Percentiles rank a stretch among this genome's conserved stretches.
Evolutionary conservation across 2,888 invertebrate species (phyloP).

Genomic region (Merodon equestris): DNA sequence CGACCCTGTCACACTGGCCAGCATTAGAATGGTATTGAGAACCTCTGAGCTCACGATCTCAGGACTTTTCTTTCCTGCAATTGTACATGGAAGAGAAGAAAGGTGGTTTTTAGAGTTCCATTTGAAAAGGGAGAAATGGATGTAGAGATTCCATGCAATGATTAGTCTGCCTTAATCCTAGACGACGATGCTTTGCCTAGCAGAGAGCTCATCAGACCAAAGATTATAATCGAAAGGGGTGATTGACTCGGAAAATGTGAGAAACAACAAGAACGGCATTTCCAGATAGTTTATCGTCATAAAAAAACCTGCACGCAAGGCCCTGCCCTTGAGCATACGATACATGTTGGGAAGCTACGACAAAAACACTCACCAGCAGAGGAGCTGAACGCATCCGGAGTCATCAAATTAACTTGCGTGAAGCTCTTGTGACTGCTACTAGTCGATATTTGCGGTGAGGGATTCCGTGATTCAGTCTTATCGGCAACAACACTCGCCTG

Average conservation of each 20-base stretch:
- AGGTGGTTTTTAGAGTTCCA: too few species aligned
- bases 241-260: too few species aligned
- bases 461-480: slow-evolving; percentile 71
- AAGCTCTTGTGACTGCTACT: slow-evolving; percentile 71
- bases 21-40: slow-evolving; percentile 77
- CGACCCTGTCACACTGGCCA: slow-evolving; percentile 76
- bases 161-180: too few species aligned
- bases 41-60: slow-evolving; percentile 77
- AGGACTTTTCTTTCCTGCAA: slow-evolving; percentile 71
- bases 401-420: slow-evolving; percentile 86
- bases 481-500: slow-evolving; percentile 71
- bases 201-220: too few species aligned
- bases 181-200: too few species aligned
- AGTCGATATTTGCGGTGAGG: slow-evolving; percentile 73
- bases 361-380: slow-evolving; percentile 76
- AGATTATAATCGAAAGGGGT: too few species aligned
- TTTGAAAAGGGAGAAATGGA: too few species aligned
- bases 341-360: background rate
- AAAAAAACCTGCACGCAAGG: too few species aligned
- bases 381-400: slow-evolving; percentile 90
- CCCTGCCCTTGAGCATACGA: too few species aligned
- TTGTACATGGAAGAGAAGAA: slow-evolving; percentile 15
- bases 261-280: too few species aligned
- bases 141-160: too few species aligned
- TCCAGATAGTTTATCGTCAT: too few species aligned